Conservation (phyloP, 2,113 vertebrate genomes). For the Muscicapa adusta region DNA sequence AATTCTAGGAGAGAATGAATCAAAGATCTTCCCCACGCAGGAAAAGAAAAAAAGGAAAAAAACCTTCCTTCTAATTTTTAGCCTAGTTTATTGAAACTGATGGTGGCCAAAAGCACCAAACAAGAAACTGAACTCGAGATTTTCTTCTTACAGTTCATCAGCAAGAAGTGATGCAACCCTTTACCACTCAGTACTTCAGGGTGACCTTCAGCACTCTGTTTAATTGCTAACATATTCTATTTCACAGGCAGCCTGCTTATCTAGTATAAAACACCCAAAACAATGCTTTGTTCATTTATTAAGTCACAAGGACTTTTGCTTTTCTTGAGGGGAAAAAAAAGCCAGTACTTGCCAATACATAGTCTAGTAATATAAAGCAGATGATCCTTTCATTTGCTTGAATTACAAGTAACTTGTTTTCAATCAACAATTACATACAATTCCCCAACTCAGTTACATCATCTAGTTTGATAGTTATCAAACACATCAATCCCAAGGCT, state of each 20-base stretch:
- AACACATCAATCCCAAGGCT: neutral
- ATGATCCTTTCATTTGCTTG: constrained; percentile 5
- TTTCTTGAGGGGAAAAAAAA: neutral
- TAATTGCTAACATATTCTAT: neutral
- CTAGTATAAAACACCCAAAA: neutral
- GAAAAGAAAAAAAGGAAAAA: neutral
- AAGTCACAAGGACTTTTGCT: constrained; percentile 30
- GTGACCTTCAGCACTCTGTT: constrained; percentile 20
- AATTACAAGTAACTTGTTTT: constrained; percentile 4
- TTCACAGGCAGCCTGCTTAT: constrained; percentile 15
- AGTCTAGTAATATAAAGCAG: constrained; percentile 12
- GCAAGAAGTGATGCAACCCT: neutral
- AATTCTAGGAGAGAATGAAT: neutral
- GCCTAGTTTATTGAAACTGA: neutral
- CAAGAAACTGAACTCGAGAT: neutral
- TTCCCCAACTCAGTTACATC: constrained; percentile 29
- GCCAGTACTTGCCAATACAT: neutral
- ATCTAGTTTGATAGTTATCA: neutral
- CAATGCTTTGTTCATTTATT: neutral
- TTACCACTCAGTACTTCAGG: neutral
- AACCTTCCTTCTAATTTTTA: neutral
- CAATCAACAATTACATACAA: neutral
- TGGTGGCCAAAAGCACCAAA: neutral
- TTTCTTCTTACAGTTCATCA: neutral
- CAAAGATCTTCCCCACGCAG: neutral